Percentiles rank a stretch among this genome's conserved stretches.
These are phyloP conservation scores for Eupeodes latifasciatus DNA, from an alignment of 2,888 invertebrate genomes.

Conservation along the genomic window DNA sequence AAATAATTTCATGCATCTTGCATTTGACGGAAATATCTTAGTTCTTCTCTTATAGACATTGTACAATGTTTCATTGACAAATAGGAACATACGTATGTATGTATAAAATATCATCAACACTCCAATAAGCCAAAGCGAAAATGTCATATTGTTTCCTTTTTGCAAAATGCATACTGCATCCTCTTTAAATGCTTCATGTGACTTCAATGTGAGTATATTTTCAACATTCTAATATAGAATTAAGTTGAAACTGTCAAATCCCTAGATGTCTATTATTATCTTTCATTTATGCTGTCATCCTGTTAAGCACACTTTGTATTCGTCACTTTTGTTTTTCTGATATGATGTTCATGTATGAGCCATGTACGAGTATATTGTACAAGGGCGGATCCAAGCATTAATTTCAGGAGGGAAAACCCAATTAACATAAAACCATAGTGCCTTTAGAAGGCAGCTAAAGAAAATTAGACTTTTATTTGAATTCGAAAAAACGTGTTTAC, in stretches of 20 bases:
- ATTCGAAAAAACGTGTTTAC: too few relatives aligned
- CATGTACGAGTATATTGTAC: too few relatives aligned
- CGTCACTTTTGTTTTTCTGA: too few relatives aligned
- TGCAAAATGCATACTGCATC: slow-evolving; percentile 18
- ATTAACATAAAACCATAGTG: too few relatives aligned
- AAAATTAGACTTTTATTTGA: too few relatives aligned
- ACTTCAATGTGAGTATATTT: background rate
- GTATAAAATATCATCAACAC: background rate
- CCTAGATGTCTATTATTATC: slow-evolving; percentile 62
- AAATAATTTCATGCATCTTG: slow-evolving; percentile 51
- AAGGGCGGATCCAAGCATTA: too few relatives aligned
- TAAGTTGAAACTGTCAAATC: slow-evolving; percentile 59
- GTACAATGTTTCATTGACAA: too few relatives aligned
- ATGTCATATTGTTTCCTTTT: slow-evolving; percentile 59
- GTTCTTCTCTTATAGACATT: background rate
- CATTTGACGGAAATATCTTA: slow-evolving; percentile 8
- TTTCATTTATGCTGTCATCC: slow-evolving; percentile 49
- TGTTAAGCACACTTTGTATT: slow-evolving; percentile 23
- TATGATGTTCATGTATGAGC: background rate
- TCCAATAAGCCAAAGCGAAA: slow-evolving; percentile 5
- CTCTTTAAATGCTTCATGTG: background rate
- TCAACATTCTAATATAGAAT: slow-evolving; percentile 47
- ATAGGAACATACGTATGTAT: too few relatives aligned
- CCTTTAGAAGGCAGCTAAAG: too few relatives aligned
- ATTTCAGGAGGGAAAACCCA: too few relatives aligned